Percentiles rank a stretch among this genome's conserved stretches.
Evolutionary conservation across 2,113 vertebrate species (phyloP).

Genomic region (Varanus komodoensis): DNA sequence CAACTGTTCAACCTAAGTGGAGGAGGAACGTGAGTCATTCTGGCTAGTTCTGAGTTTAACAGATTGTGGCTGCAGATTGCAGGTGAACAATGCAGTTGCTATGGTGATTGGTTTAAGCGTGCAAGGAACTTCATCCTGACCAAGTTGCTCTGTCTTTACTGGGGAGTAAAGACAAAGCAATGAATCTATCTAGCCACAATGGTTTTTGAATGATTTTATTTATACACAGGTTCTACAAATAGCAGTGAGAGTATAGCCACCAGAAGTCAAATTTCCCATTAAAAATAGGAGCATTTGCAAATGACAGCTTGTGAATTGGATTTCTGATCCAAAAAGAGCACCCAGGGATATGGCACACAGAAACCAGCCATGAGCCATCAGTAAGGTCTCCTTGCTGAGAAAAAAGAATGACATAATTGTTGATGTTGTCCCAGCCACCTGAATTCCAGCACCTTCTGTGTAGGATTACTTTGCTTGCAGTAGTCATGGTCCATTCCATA

Average conservation of each 20-base stretch:
- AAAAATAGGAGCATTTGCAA: conserved; percentile 5
- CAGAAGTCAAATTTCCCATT: conserved; percentile 22
- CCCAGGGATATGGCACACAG: not conserved
- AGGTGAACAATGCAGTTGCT: conserved; percentile 54
- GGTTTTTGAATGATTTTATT: conserved; percentile 22
- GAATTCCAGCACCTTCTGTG: not conserved
- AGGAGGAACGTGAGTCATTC: conserved; percentile 22
- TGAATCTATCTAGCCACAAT: conserved; percentile 47
- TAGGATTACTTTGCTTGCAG: too few species aligned
- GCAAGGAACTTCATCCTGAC: conserved; percentile 60
- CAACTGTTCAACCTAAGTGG: not conserved
- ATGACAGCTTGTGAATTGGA: not conserved
- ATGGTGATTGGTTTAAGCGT: conserved; percentile 58
- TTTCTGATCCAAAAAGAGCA: not conserved
- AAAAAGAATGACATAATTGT: not conserved
- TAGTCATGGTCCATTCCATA: not conserved
- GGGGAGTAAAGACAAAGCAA: conserved; percentile 50
- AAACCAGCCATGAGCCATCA: not conserved
- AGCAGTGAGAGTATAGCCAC: not conserved
- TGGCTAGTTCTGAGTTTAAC: conserved; percentile 43
- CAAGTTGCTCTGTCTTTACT: conserved; percentile 56
- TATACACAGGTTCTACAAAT: conserved; percentile 36
- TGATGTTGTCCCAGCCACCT: not conserved
- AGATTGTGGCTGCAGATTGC: conserved; percentile 38
- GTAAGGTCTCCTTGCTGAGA: not conserved